Conservation (phyloP, 2,888 invertebrate species). For the Lacanobia wlatinum region DNA sequence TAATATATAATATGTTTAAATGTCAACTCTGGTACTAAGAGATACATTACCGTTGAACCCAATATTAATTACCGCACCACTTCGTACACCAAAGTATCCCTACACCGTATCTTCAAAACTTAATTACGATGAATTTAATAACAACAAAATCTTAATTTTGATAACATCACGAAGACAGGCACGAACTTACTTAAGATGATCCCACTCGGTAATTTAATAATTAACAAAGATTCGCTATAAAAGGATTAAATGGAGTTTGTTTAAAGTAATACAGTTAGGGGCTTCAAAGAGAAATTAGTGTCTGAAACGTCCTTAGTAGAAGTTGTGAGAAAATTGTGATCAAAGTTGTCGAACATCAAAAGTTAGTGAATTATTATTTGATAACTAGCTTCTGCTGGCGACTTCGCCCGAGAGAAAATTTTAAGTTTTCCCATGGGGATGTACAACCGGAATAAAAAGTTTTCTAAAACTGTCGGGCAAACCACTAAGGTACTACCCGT, state of each 20-base stretch:
- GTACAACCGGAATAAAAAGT: neutral
- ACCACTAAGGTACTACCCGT: no score
- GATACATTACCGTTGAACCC: neutral
- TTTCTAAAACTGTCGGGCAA: no score
- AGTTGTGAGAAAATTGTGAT: conserved; percentile 32
- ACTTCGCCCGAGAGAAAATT: no score
- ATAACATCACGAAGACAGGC: conserved; percentile 20
- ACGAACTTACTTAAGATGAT: conserved; percentile 45
- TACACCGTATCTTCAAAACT: conserved; percentile 10
- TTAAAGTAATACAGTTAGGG: conserved; percentile 46
- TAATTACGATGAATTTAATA: conserved; percentile 22
- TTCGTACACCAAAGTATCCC: neutral
- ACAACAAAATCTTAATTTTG: conserved; percentile 20
- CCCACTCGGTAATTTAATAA: conserved; percentile 47
- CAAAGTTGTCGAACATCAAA: conserved; percentile 39
- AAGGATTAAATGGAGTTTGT: conserved; percentile 58
- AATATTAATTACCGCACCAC: neutral
- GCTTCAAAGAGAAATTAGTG: conserved; percentile 59
- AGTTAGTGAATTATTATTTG: conserved; percentile 12
- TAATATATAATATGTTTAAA: no score
- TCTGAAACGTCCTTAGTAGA: conserved; percentile 29
- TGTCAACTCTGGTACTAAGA: no score
- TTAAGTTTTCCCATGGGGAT: no score
- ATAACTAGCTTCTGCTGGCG: neutral
- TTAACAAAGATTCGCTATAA: conserved; percentile 53